Evolutionary conservation across 92 coral and sea anemone species (phyloP).

Genomic region (Isaurus tuberculatus): DNA sequence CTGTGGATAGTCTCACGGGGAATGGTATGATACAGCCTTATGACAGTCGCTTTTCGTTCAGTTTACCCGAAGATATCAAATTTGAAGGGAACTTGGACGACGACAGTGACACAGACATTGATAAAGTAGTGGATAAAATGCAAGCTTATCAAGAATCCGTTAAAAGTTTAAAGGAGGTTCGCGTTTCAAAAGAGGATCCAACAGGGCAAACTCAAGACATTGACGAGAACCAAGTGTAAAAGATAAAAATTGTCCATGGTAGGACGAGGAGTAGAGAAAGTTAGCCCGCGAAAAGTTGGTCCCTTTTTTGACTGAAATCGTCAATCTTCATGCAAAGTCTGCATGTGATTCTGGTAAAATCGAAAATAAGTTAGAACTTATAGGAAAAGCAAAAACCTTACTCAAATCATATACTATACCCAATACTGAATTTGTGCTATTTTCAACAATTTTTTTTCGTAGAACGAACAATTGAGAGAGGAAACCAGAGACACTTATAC

Average conservation of each 20-base stretch:
- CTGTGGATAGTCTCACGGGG: slow-evolving; percentile 25
- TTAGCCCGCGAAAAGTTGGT: background rate
- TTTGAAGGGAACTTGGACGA: slow-evolving; percentile 85
- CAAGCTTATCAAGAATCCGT: slow-evolving; percentile 57
- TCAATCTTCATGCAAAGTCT: no score
- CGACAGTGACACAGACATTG: slow-evolving; percentile 85
- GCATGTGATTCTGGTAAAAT: no score
- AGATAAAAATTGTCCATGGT: background rate
- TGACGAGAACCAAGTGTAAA: slow-evolving; percentile 9
- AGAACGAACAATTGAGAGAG: no score
- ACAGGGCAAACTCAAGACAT: background rate
- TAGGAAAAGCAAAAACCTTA: no score
- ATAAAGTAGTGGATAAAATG: slow-evolving; percentile 71
- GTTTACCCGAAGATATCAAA: slow-evolving; percentile 83
- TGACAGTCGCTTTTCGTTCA: slow-evolving; percentile 79
- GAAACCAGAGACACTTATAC: no score
- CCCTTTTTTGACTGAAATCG: no score
- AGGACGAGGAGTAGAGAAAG: background rate
- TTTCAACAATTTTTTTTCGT: no score
- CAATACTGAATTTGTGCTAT: no score
- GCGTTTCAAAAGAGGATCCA: slow-evolving; percentile 5
- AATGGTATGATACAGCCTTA: slow-evolving; percentile 53
- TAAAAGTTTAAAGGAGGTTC: slow-evolving; percentile 33
- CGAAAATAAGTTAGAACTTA: no score
- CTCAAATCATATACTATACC: no score